Percentiles rank a stretch among this genome's conserved stretches.
Evolutionary conservation across 2,797 vertebrate genomes (phyloP).

Genomic region (Myotis planiceps): DNA sequence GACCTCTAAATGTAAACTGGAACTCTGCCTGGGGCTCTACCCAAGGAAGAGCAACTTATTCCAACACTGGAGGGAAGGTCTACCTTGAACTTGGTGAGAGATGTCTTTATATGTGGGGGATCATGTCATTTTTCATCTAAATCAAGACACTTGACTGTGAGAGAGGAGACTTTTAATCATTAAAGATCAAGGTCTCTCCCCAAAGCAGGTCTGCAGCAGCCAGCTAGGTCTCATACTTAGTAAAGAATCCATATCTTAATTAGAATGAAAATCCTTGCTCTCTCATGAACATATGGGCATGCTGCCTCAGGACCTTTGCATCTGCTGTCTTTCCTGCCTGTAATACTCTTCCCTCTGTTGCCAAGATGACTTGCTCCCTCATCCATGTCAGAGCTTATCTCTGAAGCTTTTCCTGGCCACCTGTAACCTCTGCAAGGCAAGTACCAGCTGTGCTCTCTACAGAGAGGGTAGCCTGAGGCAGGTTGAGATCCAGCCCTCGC

Average conservation of each 20-base stretch:
- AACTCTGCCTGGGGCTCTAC: neutral
- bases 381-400: neutral
- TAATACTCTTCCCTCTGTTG: neutral
- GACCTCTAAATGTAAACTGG: neutral
- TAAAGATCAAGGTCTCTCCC: neutral
- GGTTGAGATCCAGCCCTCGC: accelerated
- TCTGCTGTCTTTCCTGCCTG: neutral
- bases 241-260: neutral
- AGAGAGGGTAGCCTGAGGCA: neutral
- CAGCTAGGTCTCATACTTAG: neutral
- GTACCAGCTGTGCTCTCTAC: neutral
- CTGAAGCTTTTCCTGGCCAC: neutral
- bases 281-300: accelerated
- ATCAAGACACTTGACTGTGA: neutral
- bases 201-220: neutral
- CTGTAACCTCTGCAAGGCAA: neutral
- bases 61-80: neutral
- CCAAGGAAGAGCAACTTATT: neutral
- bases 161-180: neutral
- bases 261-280: neutral
- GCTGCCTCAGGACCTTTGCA: neutral
- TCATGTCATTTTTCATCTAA: neutral
- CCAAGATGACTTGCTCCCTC: neutral
- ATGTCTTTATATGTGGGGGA: neutral
- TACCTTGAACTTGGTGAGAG: neutral